phyloP scores from a whole-genome alignment of 2,797 vertebrate genomes.

The Zenarchopterus dispar region DNA sequence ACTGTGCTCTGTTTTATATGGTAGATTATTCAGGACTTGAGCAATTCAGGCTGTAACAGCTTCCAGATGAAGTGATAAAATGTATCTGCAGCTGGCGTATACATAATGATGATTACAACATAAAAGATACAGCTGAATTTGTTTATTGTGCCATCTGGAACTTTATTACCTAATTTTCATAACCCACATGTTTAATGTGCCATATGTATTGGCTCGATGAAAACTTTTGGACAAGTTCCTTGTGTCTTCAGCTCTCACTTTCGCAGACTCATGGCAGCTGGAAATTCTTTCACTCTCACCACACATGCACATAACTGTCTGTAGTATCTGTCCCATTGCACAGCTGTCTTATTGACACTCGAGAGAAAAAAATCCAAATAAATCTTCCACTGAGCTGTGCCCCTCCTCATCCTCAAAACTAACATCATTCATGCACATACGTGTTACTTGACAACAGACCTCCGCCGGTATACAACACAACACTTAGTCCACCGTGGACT shows the following conservation, averaged over 20 bases:
- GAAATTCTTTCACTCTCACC: neutral
- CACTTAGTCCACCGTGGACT: slow-evolving; percentile 42
- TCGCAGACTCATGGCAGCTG: slow-evolving; percentile 1
- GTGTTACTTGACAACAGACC: too few relatives aligned
- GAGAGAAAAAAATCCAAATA: slow-evolving; percentile 24
- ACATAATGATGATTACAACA: slow-evolving; percentile 33
- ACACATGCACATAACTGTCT: neutral
- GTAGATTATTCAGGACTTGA: slow-evolving; percentile 42
- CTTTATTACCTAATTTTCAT: slow-evolving; percentile 18
- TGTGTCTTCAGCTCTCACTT: neutral
- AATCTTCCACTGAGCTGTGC: slow-evolving; percentile 27
- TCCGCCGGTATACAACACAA: too few relatives aligned
- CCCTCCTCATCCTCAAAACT: slow-evolving; percentile 18
- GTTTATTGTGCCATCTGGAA: slow-evolving; percentile 40
- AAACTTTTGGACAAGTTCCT: neutral
- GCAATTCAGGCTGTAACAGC: slow-evolving; percentile 38
- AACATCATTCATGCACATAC: too few relatives aligned
- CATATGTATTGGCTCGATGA: neutral
- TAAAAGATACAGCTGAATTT: slow-evolving; percentile 19
- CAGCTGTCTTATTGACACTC: neutral
- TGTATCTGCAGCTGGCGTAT: slow-evolving; percentile 26
- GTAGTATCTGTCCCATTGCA: neutral
- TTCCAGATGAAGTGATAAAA: slow-evolving; percentile 56
- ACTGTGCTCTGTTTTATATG: slow-evolving; percentile 34
- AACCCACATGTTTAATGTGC: slow-evolving; percentile 1